Conservation (phyloP, 2,113 vertebrate genomes). For the Lepus europaeus region DNA sequence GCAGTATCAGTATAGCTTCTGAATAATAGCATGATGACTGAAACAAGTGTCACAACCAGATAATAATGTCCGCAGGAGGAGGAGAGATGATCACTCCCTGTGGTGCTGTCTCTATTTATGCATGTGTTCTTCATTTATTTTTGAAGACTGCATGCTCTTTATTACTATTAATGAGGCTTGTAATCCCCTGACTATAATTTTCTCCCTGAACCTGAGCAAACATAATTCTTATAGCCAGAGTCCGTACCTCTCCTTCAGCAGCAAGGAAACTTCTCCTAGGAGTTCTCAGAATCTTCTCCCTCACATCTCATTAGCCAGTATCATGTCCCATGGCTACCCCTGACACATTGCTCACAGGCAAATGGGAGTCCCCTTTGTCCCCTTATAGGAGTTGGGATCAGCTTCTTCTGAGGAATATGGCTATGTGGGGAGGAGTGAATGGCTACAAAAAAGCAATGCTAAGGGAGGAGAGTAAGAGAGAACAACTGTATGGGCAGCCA, state of each 20-base stretch:
- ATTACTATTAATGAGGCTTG: slow-evolving; percentile 79
- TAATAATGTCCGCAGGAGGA: neutral
- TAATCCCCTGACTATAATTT: slow-evolving; percentile 68
- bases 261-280: slow-evolving; percentile 40
- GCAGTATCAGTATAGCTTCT: neutral
- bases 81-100: neutral
- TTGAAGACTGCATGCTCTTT: slow-evolving; percentile 70
- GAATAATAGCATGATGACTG: neutral
- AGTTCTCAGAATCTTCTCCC: neutral
- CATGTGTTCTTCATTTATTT: slow-evolving; percentile 59
- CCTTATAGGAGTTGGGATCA: neutral
- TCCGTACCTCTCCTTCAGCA: slow-evolving; percentile 7
- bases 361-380: neutral
- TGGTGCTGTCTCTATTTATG: slow-evolving; percentile 45
- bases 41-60: neutral
- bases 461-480: neutral
- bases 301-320: neutral
- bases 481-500: neutral
- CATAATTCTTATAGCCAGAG: slow-evolving; percentile 67
- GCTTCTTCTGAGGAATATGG: neutral
- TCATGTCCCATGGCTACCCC: neutral
- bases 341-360: neutral
- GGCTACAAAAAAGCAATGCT: neutral
- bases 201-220: slow-evolving; percentile 68
- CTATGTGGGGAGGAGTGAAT: neutral